phyloP scores from a whole-genome alignment of 2,113 vertebrate species.

The Nothocercus nigrocapillus region DNA sequence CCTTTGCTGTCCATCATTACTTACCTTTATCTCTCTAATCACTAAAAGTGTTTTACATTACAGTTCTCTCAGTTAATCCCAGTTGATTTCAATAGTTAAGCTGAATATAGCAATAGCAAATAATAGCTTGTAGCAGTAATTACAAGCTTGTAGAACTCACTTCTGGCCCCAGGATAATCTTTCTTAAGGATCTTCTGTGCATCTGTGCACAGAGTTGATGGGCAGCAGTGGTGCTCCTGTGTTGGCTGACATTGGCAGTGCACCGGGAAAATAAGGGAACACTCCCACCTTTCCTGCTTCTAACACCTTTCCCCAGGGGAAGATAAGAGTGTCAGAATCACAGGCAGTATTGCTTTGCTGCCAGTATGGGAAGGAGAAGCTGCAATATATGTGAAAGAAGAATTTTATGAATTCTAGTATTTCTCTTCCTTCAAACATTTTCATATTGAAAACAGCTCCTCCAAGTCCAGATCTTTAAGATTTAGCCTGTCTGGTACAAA shows the following conservation, averaged over 20 bases:
- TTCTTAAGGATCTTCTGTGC: slow-evolving; percentile 3
- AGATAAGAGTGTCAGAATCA: background rate
- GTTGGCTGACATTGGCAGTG: background rate
- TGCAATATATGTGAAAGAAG: background rate
- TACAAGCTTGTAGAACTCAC: background rate
- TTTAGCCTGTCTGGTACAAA: background rate
- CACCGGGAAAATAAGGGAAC: background rate
- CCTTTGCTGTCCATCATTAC: background rate
- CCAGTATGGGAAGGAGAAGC: background rate
- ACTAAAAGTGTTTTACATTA: background rate
- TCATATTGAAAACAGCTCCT: background rate
- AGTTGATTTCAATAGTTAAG: background rate
- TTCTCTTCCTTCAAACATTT: background rate
- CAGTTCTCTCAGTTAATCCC: background rate
- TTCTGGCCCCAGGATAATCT: background rate
- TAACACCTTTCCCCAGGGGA: background rate
- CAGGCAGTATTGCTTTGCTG: background rate
- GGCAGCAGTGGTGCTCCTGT: background rate
- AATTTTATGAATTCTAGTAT: background rate
- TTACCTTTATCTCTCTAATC: background rate
- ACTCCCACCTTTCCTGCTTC: background rate
- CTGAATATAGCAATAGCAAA: background rate
- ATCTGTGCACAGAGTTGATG: background rate
- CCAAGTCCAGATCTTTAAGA: background rate
- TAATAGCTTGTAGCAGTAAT: background rate